phyloP scores from a whole-genome alignment of 2,888 invertebrate species.

The Apodemia zela region DNA sequence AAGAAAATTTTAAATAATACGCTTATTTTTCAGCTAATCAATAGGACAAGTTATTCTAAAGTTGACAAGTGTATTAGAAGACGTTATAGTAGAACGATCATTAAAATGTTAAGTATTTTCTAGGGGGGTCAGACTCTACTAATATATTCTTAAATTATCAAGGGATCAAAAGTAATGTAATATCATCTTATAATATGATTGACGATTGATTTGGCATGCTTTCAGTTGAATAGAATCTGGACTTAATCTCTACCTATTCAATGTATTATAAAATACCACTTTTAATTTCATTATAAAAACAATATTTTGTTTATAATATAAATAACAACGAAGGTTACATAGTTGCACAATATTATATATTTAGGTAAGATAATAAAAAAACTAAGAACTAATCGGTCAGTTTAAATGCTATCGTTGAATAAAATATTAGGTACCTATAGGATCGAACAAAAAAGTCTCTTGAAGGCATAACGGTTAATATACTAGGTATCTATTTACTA shows the following conservation, averaged over 20 bases:
- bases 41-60: background rate
- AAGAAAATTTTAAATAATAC: slow-evolving; percentile 22
- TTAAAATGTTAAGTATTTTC: background rate
- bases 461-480: background rate
- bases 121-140: background rate
- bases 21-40: slow-evolving; percentile 3
- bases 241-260: slow-evolving; percentile 23
- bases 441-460: background rate
- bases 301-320: background rate
- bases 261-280: background rate
- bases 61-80: background rate
- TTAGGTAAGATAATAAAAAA: background rate
- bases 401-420: background rate
- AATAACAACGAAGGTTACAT: background rate
- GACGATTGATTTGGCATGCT: background rate
- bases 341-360: background rate
- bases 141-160: background rate
- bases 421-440: background rate
- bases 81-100: background rate
- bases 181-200: background rate
- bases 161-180: background rate
- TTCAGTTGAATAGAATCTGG: background rate
- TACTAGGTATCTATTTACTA: background rate
- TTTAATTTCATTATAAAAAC: background rate
- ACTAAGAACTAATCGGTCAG: background rate